phyloP scores from a whole-genome alignment of 1,140 invertebrate genomes.

The Paralvinella palmiformis region DNA sequence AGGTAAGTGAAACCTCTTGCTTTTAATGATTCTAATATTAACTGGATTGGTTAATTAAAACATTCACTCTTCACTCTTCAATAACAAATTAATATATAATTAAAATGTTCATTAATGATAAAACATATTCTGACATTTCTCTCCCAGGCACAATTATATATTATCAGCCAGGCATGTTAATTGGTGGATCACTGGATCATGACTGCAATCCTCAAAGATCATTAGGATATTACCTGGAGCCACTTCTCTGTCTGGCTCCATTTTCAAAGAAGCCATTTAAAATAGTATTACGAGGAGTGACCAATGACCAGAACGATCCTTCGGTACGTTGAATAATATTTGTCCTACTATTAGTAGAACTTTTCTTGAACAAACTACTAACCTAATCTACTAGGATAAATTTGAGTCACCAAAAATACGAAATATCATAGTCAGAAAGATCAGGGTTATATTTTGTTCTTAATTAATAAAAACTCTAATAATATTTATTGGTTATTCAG shows the following conservation, averaged over 20 bases:
- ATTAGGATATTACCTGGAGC: slow-evolving; percentile 89
- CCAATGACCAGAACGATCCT: slow-evolving; percentile 65
- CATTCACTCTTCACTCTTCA: neutral
- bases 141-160: slow-evolving; percentile 72
- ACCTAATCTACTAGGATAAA: too few species aligned
- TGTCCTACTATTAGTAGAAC: too few species aligned
- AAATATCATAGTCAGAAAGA: too few species aligned
- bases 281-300: slow-evolving; percentile 77
- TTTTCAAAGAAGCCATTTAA: slow-evolving; percentile 89
- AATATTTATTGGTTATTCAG: too few species aligned
- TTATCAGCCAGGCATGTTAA: slow-evolving; percentile 81
- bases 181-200: slow-evolving; percentile 80
- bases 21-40: neutral
- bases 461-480: too few species aligned
- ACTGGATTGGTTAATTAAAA: neutral
- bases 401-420: too few species aligned
- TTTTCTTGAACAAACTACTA: too few species aligned
- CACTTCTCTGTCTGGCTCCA: slow-evolving; percentile 78
- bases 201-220: slow-evolving; percentile 75
- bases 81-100: neutral
- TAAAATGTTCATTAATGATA: too few species aligned
- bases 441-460: too few species aligned
- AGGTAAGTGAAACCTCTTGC: too few species aligned
- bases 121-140: too few species aligned
- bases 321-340: slow-evolving; percentile 53